Evolutionary conservation across 2,888 invertebrate genomes (phyloP), one percentile per base, ranked within the genome.

Genomic region (Dryococelus australis): DNA sequence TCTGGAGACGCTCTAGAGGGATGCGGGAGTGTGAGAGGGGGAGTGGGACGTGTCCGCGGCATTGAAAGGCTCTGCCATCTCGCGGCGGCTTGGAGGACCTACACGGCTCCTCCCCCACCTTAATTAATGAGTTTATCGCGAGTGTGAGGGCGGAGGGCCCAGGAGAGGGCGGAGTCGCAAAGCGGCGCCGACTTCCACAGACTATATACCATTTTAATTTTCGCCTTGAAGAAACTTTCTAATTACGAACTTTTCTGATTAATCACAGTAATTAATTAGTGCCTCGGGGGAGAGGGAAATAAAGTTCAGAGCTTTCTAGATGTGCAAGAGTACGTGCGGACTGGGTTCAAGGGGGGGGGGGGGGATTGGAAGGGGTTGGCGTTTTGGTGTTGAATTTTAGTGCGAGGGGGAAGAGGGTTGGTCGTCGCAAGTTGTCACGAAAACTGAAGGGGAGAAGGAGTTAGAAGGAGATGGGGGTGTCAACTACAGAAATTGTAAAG

Each of bases 261-360:
- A 94, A 94, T 93, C 93, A 93, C 93, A 93, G 93, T 93, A 93
- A 94, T 94, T 94, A 93, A 94, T 94, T 94, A 93, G 93, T 93
- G 91, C 81, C 81, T 84, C 43, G 79, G 87, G 84, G 78, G 85
- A 78, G 87, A 81, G 85, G 53, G 87, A 86, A 84, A 87, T 83
- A 86, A 86, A 85, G 86, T 86, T 79, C 28, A 27, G 78, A 47
- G 83, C 85, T 79, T 79, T 86, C 43, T 85, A 85, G 84, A 85
- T 53, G 43, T 86, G 43, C 65, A n/a, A 78, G 28, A 79, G 43
- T 20, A 83, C 65, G 65, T 65, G 65, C 65, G 65, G 65, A 65
- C 65, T 65, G 84, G 47, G 81, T n/a, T 35, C 35, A 27, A 86
- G 51, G 79, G 65, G 28, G 35, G 4, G 35, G 4, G 51, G 87